Evolutionary conservation across 2,888 invertebrate species (phyloP).

Genomic region (Oligia latruncula): DNA sequence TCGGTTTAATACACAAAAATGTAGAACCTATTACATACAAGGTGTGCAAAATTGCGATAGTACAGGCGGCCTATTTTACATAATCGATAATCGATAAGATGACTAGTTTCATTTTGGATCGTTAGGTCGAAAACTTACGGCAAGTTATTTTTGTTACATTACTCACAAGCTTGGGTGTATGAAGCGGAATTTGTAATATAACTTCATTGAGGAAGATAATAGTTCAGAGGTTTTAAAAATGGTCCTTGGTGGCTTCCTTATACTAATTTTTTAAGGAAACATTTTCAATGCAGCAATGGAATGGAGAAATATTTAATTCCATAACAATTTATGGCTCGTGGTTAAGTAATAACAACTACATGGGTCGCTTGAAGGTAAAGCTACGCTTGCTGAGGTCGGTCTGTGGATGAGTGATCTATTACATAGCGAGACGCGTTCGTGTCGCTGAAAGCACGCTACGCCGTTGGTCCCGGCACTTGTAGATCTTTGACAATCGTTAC

Average conservation of each 20-base stretch:
- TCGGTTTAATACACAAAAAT: neutral
- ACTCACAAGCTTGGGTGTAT: constrained; percentile 15
- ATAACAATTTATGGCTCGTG: neutral
- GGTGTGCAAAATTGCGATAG: constrained; percentile 44
- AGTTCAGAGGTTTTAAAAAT: neutral
- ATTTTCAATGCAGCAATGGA: no score
- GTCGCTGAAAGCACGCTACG: neutral
- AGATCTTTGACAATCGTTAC: neutral
- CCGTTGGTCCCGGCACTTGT: neutral
- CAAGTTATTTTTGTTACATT: constrained; percentile 52
- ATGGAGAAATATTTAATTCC: neutral
- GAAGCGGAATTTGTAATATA: constrained; percentile 22
- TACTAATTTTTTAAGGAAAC: neutral
- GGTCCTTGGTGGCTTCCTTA: neutral
- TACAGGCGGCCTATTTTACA: constrained; percentile 49
- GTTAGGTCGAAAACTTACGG: constrained; percentile 47
- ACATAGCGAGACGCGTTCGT: no score
- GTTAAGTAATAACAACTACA: neutral
- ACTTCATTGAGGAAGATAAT: neutral
- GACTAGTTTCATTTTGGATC: constrained; percentile 54
- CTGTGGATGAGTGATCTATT: neutral
- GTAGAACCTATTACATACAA: constrained; percentile 14
- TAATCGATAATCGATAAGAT: constrained; percentile 60
- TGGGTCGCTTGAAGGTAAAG: neutral
- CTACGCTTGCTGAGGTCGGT: neutral